phyloP scores from a whole-genome alignment of 2,888 invertebrate genomes.

The Lithophane ornitopus region DNA sequence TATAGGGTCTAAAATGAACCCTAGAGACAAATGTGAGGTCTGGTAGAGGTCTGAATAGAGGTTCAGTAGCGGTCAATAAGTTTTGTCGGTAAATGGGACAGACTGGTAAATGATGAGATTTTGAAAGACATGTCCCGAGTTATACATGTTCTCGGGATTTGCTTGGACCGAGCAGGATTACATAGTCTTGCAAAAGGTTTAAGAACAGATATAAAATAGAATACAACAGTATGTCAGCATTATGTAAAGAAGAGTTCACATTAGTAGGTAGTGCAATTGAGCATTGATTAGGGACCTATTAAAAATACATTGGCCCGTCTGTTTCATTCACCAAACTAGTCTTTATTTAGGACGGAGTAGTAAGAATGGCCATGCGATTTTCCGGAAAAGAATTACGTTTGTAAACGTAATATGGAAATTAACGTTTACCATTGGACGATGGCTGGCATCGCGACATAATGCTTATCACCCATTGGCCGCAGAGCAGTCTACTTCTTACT shows the following conservation, averaged over 20 bases:
- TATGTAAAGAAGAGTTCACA: background rate
- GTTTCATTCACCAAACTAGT: conserved; percentile 41
- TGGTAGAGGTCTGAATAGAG: conserved; percentile 91
- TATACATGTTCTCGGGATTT: background rate
- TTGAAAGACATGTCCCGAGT: background rate
- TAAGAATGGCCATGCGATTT: conserved; percentile 1
- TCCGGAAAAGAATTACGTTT: background rate
- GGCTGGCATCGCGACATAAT: background rate
- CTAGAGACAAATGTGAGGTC: conserved; percentile 95
- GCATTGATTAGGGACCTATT: background rate
- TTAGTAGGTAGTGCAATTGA: background rate
- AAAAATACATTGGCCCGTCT: conserved; percentile 21
- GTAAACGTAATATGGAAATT: background rate
- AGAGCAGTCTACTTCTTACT: conserved; percentile 8
- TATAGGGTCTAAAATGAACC: conserved; percentile 95
- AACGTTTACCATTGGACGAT: background rate
- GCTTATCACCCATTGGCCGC: background rate
- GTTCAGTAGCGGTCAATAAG: conserved; percentile 15
- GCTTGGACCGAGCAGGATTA: background rate
- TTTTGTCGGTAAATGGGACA: conserved; percentile 42
- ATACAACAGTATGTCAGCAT: background rate
- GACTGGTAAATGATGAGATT: background rate
- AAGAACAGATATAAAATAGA: background rate
- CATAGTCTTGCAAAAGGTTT: background rate
- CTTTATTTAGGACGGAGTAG: conserved; percentile 22